Conservation (phyloP, 2,888 invertebrate species). For the Dinocampus coccinellae region DNA sequence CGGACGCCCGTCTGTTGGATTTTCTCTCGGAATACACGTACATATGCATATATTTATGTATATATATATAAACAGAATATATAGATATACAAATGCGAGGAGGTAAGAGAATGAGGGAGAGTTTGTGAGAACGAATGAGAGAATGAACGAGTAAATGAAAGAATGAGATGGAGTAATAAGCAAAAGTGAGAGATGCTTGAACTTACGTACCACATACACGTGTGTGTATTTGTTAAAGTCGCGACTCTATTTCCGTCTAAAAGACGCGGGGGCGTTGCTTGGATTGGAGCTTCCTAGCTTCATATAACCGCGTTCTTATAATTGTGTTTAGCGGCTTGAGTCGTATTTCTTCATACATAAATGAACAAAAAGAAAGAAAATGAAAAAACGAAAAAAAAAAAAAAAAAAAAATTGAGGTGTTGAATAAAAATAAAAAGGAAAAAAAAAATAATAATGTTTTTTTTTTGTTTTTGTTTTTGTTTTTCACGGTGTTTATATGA, state of each 20-base stretch:
- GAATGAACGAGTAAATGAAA: conserved; percentile 5
- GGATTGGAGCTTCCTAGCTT: conserved; percentile 54
- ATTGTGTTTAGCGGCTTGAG: conserved; percentile 45
- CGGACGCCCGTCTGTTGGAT: conserved; percentile 22
- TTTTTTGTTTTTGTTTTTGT: too few species aligned
- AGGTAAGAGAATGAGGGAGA: background rate
- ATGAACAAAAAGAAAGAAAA: background rate
- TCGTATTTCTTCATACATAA: background rate
- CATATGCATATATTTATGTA: background rate
- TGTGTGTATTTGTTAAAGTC: conserved; percentile 50
- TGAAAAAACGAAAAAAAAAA: background rate
- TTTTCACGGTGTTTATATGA: too few species aligned
- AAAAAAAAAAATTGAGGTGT: conserved; percentile 21
- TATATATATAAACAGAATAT: background rate
- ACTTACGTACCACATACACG: background rate
- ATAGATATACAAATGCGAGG: background rate
- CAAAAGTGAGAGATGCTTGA: conserved; percentile 24
- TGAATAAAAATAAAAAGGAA: too few species aligned
- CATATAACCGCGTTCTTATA: conserved; percentile 19
- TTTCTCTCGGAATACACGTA: conserved; percentile 22
- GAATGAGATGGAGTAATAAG: conserved; percentile 14
- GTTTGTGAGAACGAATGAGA: background rate
- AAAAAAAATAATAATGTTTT: too few species aligned
- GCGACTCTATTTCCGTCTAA: conserved; percentile 59
- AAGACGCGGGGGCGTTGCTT: conserved; percentile 60